These are phyloP conservation scores for Papio anubis DNA, from an alignment of 2,113 vertebrate genomes.

Conservation along the genomic window DNA sequence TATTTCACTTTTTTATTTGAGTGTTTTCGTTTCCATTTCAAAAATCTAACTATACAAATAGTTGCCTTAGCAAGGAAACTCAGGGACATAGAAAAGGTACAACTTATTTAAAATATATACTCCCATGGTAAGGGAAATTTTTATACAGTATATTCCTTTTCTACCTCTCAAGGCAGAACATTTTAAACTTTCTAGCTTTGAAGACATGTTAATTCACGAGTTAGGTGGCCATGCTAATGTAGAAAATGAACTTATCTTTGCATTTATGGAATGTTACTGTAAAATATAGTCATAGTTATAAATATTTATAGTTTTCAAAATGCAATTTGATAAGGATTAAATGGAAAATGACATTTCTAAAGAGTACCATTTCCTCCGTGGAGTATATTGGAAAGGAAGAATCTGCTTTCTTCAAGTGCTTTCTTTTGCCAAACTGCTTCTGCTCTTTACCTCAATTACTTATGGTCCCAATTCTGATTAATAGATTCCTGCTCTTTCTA, in stretches of 20 bases:
- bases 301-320: conserved; percentile 71
- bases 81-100: neutral
- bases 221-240: neutral
- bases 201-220: neutral
- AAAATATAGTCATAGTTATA: conserved; percentile 69
- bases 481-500: neutral
- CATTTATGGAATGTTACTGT: conserved; percentile 30
- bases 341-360: conserved; percentile 47
- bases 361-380: conserved; percentile 48
- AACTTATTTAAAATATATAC: neutral
- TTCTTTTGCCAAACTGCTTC: conserved; percentile 12
- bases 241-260: conserved; percentile 47
- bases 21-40: neutral
- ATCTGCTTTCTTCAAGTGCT: neutral
- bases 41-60: conserved; percentile 40
- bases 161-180: neutral
- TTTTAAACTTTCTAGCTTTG: neutral
- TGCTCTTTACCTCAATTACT: neutral
- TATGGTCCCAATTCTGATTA: neutral
- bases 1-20: neutral
- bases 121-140: neutral
- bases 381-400: conserved; percentile 43
- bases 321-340: conserved; percentile 32
- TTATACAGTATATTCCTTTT: neutral
- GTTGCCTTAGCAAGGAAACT: neutral